phyloP scores from a whole-genome alignment of 2,888 invertebrate genomes.

The Cremastinae sp. region DNA sequence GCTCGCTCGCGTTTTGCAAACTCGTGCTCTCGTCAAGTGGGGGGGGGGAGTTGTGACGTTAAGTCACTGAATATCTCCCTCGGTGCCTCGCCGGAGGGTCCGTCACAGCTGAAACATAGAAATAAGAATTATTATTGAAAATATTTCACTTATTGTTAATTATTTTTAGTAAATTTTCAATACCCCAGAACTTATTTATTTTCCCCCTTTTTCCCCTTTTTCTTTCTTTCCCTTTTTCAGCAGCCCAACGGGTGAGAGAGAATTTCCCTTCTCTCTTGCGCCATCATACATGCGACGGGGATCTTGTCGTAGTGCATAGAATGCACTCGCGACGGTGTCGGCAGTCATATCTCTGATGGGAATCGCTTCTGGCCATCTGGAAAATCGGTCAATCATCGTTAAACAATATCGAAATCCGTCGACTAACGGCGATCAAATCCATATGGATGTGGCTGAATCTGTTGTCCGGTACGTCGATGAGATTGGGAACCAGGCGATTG shows the following conservation, averaged over 20 bases:
- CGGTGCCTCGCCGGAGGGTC: too few relatives aligned
- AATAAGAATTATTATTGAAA: too few relatives aligned
- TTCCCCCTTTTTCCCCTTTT: slow-evolving; percentile 73
- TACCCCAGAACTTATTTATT: too few relatives aligned
- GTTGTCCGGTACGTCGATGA: slow-evolving; percentile 55
- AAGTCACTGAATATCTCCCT: too few relatives aligned
- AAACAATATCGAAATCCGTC: slow-evolving; percentile 72
- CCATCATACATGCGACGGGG: too few relatives aligned
- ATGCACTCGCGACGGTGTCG: slow-evolving; percentile 66
- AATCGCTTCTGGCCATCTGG: slow-evolving; percentile 60
- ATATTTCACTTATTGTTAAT: too few relatives aligned
- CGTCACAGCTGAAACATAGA: too few relatives aligned
- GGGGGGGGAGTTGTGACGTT: too few relatives aligned
- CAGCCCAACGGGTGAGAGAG: slow-evolving; percentile 76
- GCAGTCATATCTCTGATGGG: slow-evolving; percentile 48
- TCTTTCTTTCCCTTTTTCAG: slow-evolving; percentile 72
- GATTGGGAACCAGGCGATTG: slow-evolving; percentile 9
- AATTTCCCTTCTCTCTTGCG: too few relatives aligned
- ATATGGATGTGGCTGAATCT: slow-evolving; percentile 79
- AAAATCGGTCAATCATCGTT: slow-evolving; percentile 71
- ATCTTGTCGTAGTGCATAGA: slow-evolving; percentile 76
- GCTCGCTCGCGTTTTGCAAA: too few relatives aligned
- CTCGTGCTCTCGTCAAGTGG: too few relatives aligned
- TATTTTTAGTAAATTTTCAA: too few relatives aligned
- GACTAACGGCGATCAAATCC: slow-evolving; percentile 77